These are phyloP conservation scores for Gastracanthus pulcherrimus DNA, from an alignment of 2,888 invertebrate genomes.

Conservation along the genomic window DNA sequence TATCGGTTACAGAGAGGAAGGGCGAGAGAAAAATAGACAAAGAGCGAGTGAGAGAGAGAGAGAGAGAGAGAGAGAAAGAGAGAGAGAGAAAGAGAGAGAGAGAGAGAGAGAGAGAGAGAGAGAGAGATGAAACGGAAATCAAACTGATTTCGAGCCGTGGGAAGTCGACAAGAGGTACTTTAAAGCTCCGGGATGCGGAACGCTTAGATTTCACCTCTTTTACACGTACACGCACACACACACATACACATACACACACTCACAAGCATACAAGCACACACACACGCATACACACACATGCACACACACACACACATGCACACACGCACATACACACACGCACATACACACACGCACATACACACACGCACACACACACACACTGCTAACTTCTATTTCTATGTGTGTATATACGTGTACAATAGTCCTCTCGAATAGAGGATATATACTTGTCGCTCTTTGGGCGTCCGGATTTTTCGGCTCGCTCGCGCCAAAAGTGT, in stretches of 20 bases:
- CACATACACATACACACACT: background rate
- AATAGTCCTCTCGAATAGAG: too few relatives aligned
- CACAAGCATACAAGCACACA: too few relatives aligned
- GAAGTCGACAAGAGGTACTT: constrained; percentile 38
- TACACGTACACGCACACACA: background rate
- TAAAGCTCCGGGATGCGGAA: constrained; percentile 38
- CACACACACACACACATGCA: background rate
- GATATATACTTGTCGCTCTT: constrained; percentile 11
- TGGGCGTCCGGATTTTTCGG: constrained; percentile 19
- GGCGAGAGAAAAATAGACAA: background rate
- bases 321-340: too few relatives aligned
- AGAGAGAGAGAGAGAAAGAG: background rate
- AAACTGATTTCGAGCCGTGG: constrained; percentile 50
- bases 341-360: too few relatives aligned
- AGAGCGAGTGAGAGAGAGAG: background rate
- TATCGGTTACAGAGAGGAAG: constrained; percentile 58
- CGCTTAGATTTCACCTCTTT: constrained; percentile 53
- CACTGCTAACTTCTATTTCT: too few relatives aligned
- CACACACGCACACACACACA: too few relatives aligned
- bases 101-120: constrained; percentile 34
- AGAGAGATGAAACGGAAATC: constrained; percentile 48
- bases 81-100: constrained; percentile 39
- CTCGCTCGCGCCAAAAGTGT: too few relatives aligned
- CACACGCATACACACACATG: background rate
- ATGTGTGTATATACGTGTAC: too few relatives aligned